Conservation (phyloP, 2,888 invertebrate species). For the Antheraea yamamai region DNA sequence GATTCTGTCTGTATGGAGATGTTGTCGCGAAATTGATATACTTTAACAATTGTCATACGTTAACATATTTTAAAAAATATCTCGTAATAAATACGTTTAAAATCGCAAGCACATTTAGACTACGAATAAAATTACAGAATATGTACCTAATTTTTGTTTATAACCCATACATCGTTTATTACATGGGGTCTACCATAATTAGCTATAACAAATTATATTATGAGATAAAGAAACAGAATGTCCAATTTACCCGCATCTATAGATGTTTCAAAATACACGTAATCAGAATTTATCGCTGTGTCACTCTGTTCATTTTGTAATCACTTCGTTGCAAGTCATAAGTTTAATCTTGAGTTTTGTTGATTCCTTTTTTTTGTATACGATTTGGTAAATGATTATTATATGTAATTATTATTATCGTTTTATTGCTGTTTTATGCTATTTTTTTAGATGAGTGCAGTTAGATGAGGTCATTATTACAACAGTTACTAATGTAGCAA, state of each 20-base stretch:
- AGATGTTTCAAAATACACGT: constrained; percentile 12
- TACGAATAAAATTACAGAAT: no score
- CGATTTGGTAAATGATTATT: not conserved
- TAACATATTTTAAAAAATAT: no score
- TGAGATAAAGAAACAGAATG: not conserved
- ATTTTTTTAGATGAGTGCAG: not conserved
- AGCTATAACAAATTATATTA: not conserved
- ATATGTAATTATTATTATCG: not conserved
- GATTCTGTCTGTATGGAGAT: no score
- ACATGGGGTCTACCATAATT: not conserved
- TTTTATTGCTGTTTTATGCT: not conserved
- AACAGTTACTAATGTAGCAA: no score
- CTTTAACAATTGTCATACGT: no score
- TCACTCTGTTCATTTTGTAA: constrained; percentile 34
- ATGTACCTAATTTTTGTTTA: no score
- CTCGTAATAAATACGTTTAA: no score
- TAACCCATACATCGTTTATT: not conserved
- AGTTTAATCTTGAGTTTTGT: constrained; percentile 25
- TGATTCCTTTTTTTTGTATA: not conserved
- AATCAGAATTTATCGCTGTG: constrained; percentile 29
- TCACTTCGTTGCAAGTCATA: constrained; percentile 21
- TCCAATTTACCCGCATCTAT: not conserved
- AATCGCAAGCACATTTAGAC: no score
- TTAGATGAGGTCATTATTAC: not conserved
- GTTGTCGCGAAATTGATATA: no score